Conservation (phyloP, 1,140 invertebrate species). For the Palaemon carinicauda region DNA sequence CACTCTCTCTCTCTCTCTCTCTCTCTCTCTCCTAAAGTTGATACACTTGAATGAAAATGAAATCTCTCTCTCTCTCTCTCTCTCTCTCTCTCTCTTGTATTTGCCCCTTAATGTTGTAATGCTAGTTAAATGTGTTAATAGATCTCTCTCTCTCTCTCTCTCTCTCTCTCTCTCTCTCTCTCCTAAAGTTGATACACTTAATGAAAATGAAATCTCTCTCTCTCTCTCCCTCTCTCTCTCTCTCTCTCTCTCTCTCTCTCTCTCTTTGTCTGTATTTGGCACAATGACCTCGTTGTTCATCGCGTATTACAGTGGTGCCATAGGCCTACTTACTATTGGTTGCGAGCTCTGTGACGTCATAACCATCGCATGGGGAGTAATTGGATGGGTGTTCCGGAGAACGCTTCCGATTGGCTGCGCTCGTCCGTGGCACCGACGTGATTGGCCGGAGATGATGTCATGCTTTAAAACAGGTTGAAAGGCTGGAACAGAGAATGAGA, state of each 20-base stretch:
- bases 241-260: neutral
- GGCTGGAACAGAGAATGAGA: neutral
- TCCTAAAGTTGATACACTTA: too few relatives aligned
- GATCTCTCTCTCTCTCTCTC: too few relatives aligned
- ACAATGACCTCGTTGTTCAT: neutral
- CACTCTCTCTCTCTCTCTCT: too few relatives aligned
- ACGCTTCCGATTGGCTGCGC: neutral
- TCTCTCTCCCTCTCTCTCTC: too few relatives aligned
- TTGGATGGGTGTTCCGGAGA: neutral
- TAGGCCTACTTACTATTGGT: neutral
- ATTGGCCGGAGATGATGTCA: neutral
- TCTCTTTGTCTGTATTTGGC: neutral
- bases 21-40: too few relatives aligned
- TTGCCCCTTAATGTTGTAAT: too few relatives aligned
- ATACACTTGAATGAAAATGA: too few relatives aligned
- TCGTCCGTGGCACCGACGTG: neutral
- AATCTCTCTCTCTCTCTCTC: too few relatives aligned
- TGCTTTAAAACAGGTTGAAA: conserved; percentile 12
- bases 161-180: too few relatives aligned
- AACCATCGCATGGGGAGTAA: neutral
- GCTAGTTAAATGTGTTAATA: too few relatives aligned
- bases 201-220: too few relatives aligned
- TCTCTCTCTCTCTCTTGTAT: too few relatives aligned
- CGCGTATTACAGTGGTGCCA: neutral
- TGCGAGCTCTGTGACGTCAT: neutral